phyloP scores from a whole-genome alignment of 1,140 invertebrate genomes.

The Mylabris phalerata region DNA sequence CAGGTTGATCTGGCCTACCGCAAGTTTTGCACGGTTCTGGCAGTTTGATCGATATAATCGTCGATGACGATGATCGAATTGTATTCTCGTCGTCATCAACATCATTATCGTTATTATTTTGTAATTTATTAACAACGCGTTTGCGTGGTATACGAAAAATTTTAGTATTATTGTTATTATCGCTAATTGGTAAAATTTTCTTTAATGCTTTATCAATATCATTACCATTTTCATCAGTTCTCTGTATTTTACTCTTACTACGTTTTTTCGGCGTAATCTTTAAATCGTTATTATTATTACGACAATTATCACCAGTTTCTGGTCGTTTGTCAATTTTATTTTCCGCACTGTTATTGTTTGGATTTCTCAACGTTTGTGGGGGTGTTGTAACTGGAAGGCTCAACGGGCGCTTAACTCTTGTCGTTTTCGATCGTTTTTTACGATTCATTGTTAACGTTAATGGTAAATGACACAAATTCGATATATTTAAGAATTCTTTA shows the following conservation, averaged over 20 bases:
- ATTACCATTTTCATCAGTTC: slow-evolving; percentile 3
- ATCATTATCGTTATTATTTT: slow-evolving; percentile 5
- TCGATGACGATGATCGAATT: not conserved
- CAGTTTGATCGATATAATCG: slow-evolving; percentile 31
- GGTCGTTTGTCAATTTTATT: slow-evolving; percentile 2
- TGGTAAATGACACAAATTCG: slow-evolving; percentile 36
- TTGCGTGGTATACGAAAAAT: slow-evolving; percentile 20
- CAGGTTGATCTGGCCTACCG: slow-evolving; percentile 49
- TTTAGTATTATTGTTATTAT: slow-evolving; percentile 31
- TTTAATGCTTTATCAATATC: slow-evolving; percentile 3
- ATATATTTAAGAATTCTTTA: slow-evolving; percentile 47
- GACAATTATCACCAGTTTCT: slow-evolving; percentile 13
- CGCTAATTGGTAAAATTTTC: slow-evolving; percentile 14
- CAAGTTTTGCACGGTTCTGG: slow-evolving; percentile 53
- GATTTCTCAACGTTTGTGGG: not conserved
- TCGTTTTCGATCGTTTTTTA: slow-evolving; percentile 5
- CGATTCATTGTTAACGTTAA: slow-evolving; percentile 18
- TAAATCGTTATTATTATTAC: not conserved
- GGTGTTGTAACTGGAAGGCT: slow-evolving; percentile 17
- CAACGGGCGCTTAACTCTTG: slow-evolving; percentile 16
- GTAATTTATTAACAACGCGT: slow-evolving; percentile 4
- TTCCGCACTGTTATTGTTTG: not conserved
- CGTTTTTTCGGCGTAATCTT: not conserved
- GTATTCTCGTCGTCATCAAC: slow-evolving; percentile 12
- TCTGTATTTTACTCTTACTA: not conserved